A percentile compares a stretch with the other conserved stretches of the same genome.
These are phyloP conservation scores for Oscheius sp. DNA, from an alignment of 2,888 invertebrate species.

Conservation along the genomic window DNA sequence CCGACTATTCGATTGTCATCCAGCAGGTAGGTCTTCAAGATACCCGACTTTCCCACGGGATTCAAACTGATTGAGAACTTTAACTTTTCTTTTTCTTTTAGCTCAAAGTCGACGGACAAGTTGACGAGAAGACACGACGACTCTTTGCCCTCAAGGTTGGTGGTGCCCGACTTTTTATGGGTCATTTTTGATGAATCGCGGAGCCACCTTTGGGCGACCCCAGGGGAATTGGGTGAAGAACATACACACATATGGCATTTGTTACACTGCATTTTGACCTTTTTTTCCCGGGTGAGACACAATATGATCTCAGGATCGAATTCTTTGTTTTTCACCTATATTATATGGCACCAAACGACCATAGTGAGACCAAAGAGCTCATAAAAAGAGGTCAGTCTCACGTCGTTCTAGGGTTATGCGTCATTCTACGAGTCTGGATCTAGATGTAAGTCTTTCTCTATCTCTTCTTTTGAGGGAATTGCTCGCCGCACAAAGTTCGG, in stretches of 20 bases:
- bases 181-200: too few relatives aligned
- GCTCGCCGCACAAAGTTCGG: not conserved
- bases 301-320: too few relatives aligned
- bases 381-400: not conserved
- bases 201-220: too few relatives aligned
- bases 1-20: slow-evolving; percentile 79
- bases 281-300: too few relatives aligned
- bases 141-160: slow-evolving; percentile 72
- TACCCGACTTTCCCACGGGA: not conserved
- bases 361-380: not conserved
- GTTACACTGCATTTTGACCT: too few relatives aligned
- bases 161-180: not conserved
- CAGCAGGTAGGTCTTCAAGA: slow-evolving; percentile 54
- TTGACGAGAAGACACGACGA: slow-evolving; percentile 81
- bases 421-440: not conserved
- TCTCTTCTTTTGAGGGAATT: not conserved
- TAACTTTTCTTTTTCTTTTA: slow-evolving; percentile 53
- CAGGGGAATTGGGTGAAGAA: too few relatives aligned
- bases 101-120: slow-evolving; percentile 73
- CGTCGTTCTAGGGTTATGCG: not conserved
- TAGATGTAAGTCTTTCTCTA: not conserved
- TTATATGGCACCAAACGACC: too few relatives aligned
- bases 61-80: slow-evolving; percentile 4
- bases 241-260: too few relatives aligned
- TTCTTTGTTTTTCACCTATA: too few relatives aligned